These are phyloP conservation scores for Triplophysa bombifrons DNA, from an alignment of 2,797 vertebrate genomes.

Conservation along the genomic window DNA sequence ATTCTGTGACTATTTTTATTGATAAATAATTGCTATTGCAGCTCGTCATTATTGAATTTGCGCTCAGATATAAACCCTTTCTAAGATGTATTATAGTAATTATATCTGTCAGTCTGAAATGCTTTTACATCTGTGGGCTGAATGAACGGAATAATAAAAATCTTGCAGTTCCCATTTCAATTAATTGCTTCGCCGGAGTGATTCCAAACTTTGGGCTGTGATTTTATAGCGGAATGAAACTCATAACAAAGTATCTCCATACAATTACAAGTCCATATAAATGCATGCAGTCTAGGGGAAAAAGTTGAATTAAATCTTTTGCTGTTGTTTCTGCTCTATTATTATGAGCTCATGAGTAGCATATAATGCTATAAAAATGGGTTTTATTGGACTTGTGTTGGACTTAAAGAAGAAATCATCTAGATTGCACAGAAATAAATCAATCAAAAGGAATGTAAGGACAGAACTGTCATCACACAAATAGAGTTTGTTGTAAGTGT, in stretches of 20 bases:
- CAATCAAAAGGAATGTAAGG: background rate
- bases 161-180: constrained; percentile 55
- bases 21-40: constrained; percentile 94
- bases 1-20: constrained; percentile 95
- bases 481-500: background rate
- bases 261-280: constrained; percentile 5
- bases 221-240: constrained; percentile 29
- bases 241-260: constrained; percentile 7
- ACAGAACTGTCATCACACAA: background rate
- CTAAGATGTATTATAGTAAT: constrained; percentile 86
- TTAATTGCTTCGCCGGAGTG: constrained; percentile 60
- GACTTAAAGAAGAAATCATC: background rate
- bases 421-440: background rate
- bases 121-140: constrained; percentile 74
- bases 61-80: constrained; percentile 92
- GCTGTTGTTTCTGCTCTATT: background rate
- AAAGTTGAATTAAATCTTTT: constrained; percentile 3
- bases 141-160: constrained; percentile 73
- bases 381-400: background rate
- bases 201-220: constrained; percentile 41
- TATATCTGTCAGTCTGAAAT: constrained; percentile 72
- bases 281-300: background rate
- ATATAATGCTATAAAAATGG: no score
- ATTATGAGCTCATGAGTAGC: background rate
- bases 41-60: constrained; percentile 92